phyloP scores from a whole-genome alignment of 2,113 vertebrate species.

The Anguilla rostrata region DNA sequence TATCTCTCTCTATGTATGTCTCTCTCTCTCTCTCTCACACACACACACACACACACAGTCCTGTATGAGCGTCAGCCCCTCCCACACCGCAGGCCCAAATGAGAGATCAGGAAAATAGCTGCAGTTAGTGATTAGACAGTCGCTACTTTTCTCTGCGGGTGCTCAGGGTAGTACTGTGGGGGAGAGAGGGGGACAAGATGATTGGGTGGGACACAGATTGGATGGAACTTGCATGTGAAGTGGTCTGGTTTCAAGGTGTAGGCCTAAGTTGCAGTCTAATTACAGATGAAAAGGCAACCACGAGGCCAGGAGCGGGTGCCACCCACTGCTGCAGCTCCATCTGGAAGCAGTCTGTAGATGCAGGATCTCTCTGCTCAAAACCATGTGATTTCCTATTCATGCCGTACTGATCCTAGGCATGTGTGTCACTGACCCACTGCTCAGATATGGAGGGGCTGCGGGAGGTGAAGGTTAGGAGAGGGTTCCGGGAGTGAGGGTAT shows the following conservation, averaged over 20 bases:
- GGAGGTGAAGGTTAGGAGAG: background rate
- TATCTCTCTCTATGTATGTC: background rate
- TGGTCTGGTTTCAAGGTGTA: background rate
- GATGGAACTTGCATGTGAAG: background rate
- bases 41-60: constrained; percentile 2
- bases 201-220: background rate
- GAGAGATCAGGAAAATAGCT: background rate
- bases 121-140: background rate
- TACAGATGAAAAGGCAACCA: background rate
- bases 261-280: background rate
- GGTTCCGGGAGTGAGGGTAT: background rate
- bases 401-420: too few species aligned
- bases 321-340: background rate
- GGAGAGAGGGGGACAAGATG: background rate
- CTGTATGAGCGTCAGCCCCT: background rate
- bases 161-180: background rate
- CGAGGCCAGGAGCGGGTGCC: background rate
- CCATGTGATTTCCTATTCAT: background rate
- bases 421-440: background rate
- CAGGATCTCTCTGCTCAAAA: background rate
- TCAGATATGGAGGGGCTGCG: background rate
- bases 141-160: background rate
- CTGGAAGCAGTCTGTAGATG: background rate
- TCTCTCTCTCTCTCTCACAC: background rate
- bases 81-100: background rate